Evolutionary conservation across 2,113 vertebrate genomes (phyloP).

Genomic region (Macheiramphus alcinus): DNA sequence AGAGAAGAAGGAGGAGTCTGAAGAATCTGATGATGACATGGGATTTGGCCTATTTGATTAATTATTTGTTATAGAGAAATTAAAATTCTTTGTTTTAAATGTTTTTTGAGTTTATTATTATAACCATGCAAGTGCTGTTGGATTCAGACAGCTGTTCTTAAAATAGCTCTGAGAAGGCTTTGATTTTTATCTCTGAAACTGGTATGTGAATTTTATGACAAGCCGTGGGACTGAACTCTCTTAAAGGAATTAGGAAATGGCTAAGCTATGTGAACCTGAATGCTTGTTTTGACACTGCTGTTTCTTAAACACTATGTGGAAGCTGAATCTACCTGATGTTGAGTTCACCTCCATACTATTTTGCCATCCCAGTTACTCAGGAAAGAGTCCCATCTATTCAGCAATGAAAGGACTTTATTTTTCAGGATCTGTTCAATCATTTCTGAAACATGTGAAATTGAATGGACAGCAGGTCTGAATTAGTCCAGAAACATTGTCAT

Average conservation of each 20-base stretch:
- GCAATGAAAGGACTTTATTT: not conserved
- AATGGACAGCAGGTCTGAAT: not conserved
- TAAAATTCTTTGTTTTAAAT: conserved; percentile 66
- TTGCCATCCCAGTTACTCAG: not conserved
- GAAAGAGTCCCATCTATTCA: not conserved
- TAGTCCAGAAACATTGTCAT: not conserved
- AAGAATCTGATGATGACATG: conserved; percentile 97
- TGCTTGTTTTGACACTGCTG: not conserved
- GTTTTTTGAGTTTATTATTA: not conserved
- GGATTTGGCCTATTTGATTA: conserved; percentile 96
- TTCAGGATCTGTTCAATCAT: not conserved
- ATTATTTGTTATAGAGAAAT: conserved; percentile 7
- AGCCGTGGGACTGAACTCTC: not conserved
- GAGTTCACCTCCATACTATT: not conserved
- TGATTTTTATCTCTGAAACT: not conserved
- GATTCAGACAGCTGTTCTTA: not conserved
- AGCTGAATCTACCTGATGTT: not conserved
- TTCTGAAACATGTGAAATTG: not conserved
- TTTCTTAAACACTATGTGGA: not conserved
- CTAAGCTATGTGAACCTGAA: not conserved
- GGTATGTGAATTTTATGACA: not conserved
- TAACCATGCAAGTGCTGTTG: not conserved
- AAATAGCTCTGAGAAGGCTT: not conserved
- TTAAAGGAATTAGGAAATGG: not conserved
- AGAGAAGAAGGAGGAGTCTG: conserved; percentile 96